Evolutionary conservation across 2,888 invertebrate species (phyloP).

Genomic region (Cerastis rubricosa): DNA sequence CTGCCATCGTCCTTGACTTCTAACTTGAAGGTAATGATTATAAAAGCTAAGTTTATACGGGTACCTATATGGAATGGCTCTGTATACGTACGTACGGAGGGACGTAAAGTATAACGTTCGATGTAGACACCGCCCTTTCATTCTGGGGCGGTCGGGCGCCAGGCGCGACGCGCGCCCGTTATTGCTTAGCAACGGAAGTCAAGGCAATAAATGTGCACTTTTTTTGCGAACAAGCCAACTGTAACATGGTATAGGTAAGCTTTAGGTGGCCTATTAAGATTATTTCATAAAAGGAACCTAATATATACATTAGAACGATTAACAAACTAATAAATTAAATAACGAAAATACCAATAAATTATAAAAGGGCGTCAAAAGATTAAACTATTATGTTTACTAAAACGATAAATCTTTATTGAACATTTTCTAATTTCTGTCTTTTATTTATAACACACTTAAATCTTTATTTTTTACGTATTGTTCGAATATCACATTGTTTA

Average conservation of each 20-base stretch:
- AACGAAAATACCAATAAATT: too few species aligned
- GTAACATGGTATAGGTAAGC: background rate
- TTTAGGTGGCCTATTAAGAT: too few species aligned
- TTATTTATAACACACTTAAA: slow-evolving; percentile 58
- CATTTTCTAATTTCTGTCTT: slow-evolving; percentile 57
- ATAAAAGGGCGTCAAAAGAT: background rate
- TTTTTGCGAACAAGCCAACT: slow-evolving; percentile 6
- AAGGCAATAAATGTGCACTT: slow-evolving; percentile 33
- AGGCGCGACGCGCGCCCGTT: slow-evolving; percentile 26
- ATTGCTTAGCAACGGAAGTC: slow-evolving; percentile 56
- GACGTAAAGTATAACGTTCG: slow-evolving; percentile 33
- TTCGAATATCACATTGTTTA: slow-evolving; percentile 73
- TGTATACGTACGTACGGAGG: slow-evolving; percentile 13
- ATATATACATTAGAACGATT: too few species aligned
- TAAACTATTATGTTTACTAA: slow-evolving; percentile 41
- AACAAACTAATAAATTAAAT: too few species aligned
- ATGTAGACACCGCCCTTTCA: slow-evolving; percentile 53
- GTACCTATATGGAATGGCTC: background rate
- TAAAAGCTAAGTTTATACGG: background rate
- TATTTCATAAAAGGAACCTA: too few species aligned
- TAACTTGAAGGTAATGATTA: slow-evolving; percentile 11
- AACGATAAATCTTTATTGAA: slow-evolving; percentile 59
- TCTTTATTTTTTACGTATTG: slow-evolving; percentile 56
- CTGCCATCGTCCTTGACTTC: slow-evolving; percentile 34
- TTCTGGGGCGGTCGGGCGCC: slow-evolving; percentile 31